Percentiles rank a stretch among this genome's conserved stretches.
phyloP scores from a whole-genome alignment of 2,888 invertebrate species.

The Agrochola lychnidis region DNA sequence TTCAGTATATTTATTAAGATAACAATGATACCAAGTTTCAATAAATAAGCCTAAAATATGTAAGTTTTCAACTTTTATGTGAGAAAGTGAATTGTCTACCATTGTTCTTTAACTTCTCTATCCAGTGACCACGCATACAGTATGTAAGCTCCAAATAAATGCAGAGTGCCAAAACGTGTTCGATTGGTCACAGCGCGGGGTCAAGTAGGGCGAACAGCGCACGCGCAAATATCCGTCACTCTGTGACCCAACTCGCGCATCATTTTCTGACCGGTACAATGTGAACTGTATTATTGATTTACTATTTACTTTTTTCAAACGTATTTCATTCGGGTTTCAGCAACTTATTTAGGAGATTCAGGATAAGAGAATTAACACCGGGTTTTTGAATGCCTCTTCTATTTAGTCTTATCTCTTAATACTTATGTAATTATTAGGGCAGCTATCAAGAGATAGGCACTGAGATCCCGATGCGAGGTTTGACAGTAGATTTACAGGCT shows the following conservation, averaged over 20 bases:
- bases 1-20: background rate
- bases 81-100: background rate
- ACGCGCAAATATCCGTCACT: slow-evolving; percentile 46
- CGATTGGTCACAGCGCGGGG: slow-evolving; percentile 40
- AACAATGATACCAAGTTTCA: background rate
- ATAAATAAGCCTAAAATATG: background rate
- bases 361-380: background rate
- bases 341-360: background rate
- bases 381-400: background rate
- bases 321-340: background rate
- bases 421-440: background rate
- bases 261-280: slow-evolving; percentile 1
- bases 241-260: slow-evolving; percentile 4
- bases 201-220: slow-evolving; percentile 32
- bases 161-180: slow-evolving; percentile 26
- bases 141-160: slow-evolving; percentile 9
- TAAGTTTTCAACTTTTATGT: background rate
- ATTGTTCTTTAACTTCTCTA: background rate
- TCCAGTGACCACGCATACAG: background rate
- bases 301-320: background rate
- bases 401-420: background rate
- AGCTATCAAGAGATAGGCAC: background rate
- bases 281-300: slow-evolving; percentile 6
- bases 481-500: background rate
- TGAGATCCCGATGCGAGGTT: background rate